These are phyloP conservation scores for Lepilemur septentrionalis DNA, from an alignment of 2,797 vertebrate genomes.

Conservation along the genomic window DNA sequence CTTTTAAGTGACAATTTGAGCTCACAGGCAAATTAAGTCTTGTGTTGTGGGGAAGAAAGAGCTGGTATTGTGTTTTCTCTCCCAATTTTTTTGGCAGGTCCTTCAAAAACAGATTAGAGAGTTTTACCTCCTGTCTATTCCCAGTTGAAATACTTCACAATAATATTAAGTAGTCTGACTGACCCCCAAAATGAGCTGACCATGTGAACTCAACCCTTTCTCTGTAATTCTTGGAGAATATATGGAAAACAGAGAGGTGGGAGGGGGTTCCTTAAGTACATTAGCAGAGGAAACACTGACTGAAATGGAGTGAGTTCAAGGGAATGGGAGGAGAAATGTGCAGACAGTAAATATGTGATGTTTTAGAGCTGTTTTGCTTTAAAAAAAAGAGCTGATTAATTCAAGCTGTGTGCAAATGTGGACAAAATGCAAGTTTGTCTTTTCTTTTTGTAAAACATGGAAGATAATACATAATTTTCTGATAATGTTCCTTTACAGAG, in stretches of 20 bases:
- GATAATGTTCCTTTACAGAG: background rate
- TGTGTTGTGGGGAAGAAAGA: background rate
- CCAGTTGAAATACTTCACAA: background rate
- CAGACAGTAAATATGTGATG: background rate
- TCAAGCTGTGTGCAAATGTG: background rate
- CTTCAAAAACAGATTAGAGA: background rate
- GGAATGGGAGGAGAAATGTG: background rate
- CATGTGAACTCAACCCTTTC: background rate
- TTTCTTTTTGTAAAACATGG: background rate
- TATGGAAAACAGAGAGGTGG: background rate
- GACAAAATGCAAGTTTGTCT: background rate
- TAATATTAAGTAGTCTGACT: background rate
- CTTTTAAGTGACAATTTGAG: background rate
- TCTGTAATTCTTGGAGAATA: background rate
- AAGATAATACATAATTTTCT: background rate
- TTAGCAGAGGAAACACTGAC: background rate
- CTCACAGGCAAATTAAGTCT: background rate
- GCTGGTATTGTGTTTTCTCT: background rate
- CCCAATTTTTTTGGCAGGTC: background rate
- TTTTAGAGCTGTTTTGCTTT: background rate
- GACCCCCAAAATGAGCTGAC: background rate
- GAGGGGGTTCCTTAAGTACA: background rate
- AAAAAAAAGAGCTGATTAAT: background rate
- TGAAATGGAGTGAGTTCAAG: background rate
- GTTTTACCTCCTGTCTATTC: background rate